Conservation (phyloP, 53 echinoderm and acorn worm genomes). For the Pentamera pediparva region DNA sequence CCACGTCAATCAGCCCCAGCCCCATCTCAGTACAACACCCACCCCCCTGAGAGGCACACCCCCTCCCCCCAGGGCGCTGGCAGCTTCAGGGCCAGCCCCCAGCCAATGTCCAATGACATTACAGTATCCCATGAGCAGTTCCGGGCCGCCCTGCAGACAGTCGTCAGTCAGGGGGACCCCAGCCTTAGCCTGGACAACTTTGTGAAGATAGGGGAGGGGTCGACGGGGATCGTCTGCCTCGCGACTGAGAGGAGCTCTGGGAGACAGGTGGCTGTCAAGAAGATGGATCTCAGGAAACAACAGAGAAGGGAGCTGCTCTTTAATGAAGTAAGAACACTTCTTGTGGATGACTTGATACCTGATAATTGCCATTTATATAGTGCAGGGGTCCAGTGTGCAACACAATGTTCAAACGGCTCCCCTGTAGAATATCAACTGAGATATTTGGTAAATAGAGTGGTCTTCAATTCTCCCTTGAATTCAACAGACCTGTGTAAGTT, state of each 20-base stretch:
- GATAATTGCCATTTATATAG: too few species aligned
- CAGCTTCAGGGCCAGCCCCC: slow-evolving; percentile 13
- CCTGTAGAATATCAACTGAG: too few species aligned
- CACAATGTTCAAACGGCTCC: too few species aligned
- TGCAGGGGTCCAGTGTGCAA: too few species aligned
- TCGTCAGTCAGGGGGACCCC: slow-evolving; percentile 88
- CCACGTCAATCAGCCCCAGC: slow-evolving; percentile 19
- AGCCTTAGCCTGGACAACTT: slow-evolving; percentile 65
- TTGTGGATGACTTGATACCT: too few species aligned
- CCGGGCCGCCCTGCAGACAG: slow-evolving; percentile 87
- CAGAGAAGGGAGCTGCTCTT: slow-evolving; percentile 96
- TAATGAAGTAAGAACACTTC: slow-evolving; percentile 96
- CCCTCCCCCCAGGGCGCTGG: slow-evolving; percentile 28
- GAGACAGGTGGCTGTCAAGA: slow-evolving; percentile 94
- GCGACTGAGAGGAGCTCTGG: slow-evolving; percentile 71
- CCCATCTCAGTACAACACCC: slow-evolving; percentile 39
- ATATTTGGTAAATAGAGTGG: too few species aligned
- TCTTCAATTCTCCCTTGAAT: too few species aligned
- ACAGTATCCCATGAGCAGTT: slow-evolving; percentile 95
- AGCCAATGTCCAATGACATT: slow-evolving; percentile 57
- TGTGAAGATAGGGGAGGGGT: slow-evolving; percentile 98
- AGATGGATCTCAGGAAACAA: slow-evolving; percentile 96
- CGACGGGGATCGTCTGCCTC: slow-evolving; percentile 94
- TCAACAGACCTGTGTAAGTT: too few species aligned
- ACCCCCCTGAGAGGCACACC: slow-evolving; percentile 21